Conservation (phyloP, 2,113 vertebrate species). For the Poeciliopsis turrubarensis region DNA sequence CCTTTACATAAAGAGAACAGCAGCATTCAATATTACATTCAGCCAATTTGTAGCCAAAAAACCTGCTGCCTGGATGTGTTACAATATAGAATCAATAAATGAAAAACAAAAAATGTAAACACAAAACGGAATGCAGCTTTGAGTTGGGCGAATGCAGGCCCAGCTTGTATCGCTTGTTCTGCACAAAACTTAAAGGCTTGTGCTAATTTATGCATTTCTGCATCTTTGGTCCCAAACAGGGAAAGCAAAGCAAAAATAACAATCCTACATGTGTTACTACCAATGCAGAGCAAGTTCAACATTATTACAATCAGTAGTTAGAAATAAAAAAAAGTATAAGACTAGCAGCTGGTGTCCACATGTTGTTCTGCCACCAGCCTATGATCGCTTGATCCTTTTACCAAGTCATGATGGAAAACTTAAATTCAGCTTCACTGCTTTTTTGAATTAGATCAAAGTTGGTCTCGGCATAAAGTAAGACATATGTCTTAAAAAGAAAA, state of each 20-base stretch:
- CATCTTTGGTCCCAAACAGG: conserved; percentile 40
- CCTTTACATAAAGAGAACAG: conserved; percentile 30
- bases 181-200: conserved; percentile 52
- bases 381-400: conserved; percentile 22
- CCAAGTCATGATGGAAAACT: neutral
- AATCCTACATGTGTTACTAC: neutral
- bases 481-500: neutral
- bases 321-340: conserved; percentile 1
- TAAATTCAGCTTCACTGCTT: conserved; percentile 30
- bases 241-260: conserved; percentile 21
- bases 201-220: conserved; percentile 1
- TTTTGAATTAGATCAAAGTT: neutral
- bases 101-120: conserved; percentile 50
- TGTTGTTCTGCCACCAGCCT: neutral
- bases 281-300: conserved; percentile 37
- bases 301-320: conserved; percentile 32
- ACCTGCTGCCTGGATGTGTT: neutral
- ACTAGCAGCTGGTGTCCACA: conserved; percentile 24
- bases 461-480: conserved; percentile 15
- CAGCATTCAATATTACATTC: conserved; percentile 44
- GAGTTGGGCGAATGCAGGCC: conserved; percentile 3
- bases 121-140: conserved; percentile 47
- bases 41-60: conserved; percentile 27
- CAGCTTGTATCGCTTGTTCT: conserved; percentile 10
- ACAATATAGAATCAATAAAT: conserved; percentile 48